Conservation (phyloP, 1,140 invertebrate genomes). For the Drosophila chauvacae region DNA sequence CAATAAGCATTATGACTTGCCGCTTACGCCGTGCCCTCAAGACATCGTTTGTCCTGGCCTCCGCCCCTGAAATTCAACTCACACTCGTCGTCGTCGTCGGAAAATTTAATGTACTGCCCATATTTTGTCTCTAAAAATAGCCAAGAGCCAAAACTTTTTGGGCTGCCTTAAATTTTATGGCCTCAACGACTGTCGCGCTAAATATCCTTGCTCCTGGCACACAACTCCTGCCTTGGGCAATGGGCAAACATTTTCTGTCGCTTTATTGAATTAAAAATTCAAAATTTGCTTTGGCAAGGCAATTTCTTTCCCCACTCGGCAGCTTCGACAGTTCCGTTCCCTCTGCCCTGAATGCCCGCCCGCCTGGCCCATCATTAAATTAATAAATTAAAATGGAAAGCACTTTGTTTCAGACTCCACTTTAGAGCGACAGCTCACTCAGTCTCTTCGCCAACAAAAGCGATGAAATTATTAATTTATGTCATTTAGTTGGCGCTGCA, state of each 20-base stretch:
- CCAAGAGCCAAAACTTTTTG: slow-evolving; percentile 36
- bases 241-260: slow-evolving; percentile 68
- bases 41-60: slow-evolving; percentile 42
- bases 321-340: slow-evolving; percentile 4
- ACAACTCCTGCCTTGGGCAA: slow-evolving; percentile 40
- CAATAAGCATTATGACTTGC: slow-evolving; percentile 80
- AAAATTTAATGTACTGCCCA: slow-evolving; percentile 61
- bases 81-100: background rate
- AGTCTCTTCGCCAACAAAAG: slow-evolving; percentile 38
- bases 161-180: slow-evolving; percentile 70
- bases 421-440: background rate
- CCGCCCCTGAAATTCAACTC: slow-evolving; percentile 25
- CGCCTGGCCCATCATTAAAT: slow-evolving; percentile 64
- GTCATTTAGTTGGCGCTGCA: slow-evolving; percentile 73
- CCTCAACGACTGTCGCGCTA: slow-evolving; percentile 72
- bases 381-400: slow-evolving; percentile 83
- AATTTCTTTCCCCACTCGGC: slow-evolving; percentile 33
- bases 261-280: slow-evolving; percentile 82
- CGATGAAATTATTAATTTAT: slow-evolving; percentile 76
- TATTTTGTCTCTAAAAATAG: slow-evolving; percentile 61
- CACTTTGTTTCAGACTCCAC: slow-evolving; percentile 71
- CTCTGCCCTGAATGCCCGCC: background rate
- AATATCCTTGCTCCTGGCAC: slow-evolving; percentile 50
- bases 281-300: slow-evolving; percentile 58
- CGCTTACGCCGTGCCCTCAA: slow-evolving; percentile 39